phyloP scores from a whole-genome alignment of 1,140 invertebrate genomes.

The Dendroctonus ponderosae region DNA sequence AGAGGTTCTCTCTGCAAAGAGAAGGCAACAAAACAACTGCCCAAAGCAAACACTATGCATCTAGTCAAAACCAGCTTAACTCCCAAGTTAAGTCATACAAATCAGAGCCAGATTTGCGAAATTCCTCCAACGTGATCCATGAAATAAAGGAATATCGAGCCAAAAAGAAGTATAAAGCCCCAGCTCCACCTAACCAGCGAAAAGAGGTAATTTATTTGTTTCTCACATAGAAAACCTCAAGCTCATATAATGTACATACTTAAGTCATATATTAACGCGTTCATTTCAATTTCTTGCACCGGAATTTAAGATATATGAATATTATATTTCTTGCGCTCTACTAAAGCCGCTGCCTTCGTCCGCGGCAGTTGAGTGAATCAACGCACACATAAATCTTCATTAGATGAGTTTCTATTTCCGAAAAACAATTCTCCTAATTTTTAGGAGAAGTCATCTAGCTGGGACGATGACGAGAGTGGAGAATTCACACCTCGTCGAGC shows the following conservation, averaged over 20 bases:
- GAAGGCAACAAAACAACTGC: background rate
- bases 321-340: background rate
- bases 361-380: background rate
- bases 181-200: constrained; percentile 54
- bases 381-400: background rate
- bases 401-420: background rate
- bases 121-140: constrained; percentile 39
- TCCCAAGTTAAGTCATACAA: constrained; percentile 58
- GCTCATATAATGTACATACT: too few species aligned
- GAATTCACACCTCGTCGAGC: constrained; percentile 56
- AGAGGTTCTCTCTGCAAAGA: constrained; percentile 25
- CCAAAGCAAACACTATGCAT: constrained; percentile 23
- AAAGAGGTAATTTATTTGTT: constrained; percentile 23
- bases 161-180: constrained; percentile 66
- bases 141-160: constrained; percentile 50
- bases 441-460: constrained; percentile 4
- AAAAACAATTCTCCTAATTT: constrained; percentile 5
- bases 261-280: too few species aligned
- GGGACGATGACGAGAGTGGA: constrained; percentile 28
- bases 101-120: constrained; percentile 69
- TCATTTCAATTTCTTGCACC: too few species aligned
- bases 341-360: background rate
- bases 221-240: background rate
- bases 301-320: too few species aligned
- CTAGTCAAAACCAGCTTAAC: constrained; percentile 32